Evolutionary conservation across 2,888 invertebrate species (phyloP), one percentile per base, ranked within the genome.

Genomic region (Trypoxylon attenuatum): DNA sequence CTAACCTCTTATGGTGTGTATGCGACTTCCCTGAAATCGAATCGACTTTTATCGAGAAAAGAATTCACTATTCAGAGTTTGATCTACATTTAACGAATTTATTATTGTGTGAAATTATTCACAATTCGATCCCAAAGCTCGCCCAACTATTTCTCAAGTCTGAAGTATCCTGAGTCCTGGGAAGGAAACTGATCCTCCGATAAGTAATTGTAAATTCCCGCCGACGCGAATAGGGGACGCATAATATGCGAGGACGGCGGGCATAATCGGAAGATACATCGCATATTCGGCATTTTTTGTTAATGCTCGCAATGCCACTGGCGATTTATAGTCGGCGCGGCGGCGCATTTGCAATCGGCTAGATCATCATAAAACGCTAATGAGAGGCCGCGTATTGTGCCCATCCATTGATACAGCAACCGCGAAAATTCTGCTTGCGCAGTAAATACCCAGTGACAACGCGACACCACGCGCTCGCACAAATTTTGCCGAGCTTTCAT

Each of bases 281-380:
- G 50, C 67, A 21, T n/a, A n/a, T n/a, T n/a, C 54, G 57, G 56
- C 29, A 54, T 39, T 71, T 69, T 64, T 67, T 71, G 71, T 64
- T 65, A 65, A 64, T 57, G 72, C 65, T 71, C n/a, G n/a, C n/a
- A n/a, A 62, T 54, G 71, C 46, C 39, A 65, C 71, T 19, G 43
- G 10, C 62, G 62, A 72, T 72, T 72, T 72, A 72, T 72, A 46
- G 47, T 55, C 67, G 45, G 10, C 3, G n/a, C 15, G 49, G 29
- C 41, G 41, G 22, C 45, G 29, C 59, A 56, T 67, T 71, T 51
- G 47, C 55, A 62, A 54, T 29, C 70, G 58, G 68, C 68, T 72
- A 71, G 64, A 72, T 71, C 72, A 72, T 72, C 72, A 68, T 72
- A 72, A 72, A 72, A 72, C 71, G 72, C 68, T 72, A 72, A 72